phyloP scores from a whole-genome alignment of 2,888 invertebrate species.

The Thera britannica region DNA sequence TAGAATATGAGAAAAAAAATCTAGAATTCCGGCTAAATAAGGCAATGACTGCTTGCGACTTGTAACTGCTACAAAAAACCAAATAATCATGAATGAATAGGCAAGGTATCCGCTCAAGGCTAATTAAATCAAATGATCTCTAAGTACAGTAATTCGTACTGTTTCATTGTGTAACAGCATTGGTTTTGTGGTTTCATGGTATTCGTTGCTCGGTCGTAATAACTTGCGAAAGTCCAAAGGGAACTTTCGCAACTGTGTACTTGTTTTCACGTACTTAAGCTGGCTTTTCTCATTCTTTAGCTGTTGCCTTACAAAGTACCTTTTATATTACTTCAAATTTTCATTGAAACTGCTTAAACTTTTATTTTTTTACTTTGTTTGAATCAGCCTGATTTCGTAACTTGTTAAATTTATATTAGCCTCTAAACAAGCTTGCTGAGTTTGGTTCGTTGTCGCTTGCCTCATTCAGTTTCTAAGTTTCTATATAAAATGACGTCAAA shows the following conservation, averaged over 20 bases:
- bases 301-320: background rate
- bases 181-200: constrained; percentile 57
- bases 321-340: background rate
- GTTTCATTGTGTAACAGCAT: constrained; percentile 47
- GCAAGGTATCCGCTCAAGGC: constrained; percentile 21
- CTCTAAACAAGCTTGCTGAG: background rate
- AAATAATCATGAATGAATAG: background rate
- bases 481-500: background rate
- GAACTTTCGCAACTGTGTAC: constrained; percentile 62
- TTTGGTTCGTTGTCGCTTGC: background rate
- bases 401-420: background rate
- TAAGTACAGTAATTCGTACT: constrained; percentile 33
- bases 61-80: background rate
- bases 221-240: constrained; percentile 59
- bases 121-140: constrained; percentile 33
- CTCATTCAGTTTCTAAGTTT: constrained; percentile 3
- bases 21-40: no score
- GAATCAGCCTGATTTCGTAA: background rate
- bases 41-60: no score
- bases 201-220: constrained; percentile 51
- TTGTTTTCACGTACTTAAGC: constrained; percentile 26
- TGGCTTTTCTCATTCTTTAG: background rate
- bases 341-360: background rate
- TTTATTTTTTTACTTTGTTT: background rate
- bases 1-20: no score